Conservation (phyloP, 2,113 vertebrate species). For the Lycaon pictus region DNA sequence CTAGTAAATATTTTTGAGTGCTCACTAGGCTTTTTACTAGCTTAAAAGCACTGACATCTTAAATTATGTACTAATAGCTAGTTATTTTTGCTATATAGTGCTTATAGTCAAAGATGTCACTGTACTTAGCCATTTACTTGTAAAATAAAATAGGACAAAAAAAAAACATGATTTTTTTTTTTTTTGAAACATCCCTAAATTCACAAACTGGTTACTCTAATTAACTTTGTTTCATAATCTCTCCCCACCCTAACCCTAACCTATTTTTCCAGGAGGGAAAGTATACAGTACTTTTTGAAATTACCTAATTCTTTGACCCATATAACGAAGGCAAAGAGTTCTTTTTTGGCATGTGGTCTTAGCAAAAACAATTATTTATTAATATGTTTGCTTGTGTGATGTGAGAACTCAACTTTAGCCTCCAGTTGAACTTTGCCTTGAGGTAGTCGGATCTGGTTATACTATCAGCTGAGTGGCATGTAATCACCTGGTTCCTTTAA, state of each 20-base stretch:
- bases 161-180: neutral
- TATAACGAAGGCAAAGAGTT: neutral
- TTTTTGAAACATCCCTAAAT: neutral
- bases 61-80: neutral
- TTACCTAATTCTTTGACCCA: neutral
- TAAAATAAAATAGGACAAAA: neutral
- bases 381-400: neutral
- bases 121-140: neutral
- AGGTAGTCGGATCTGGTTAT: neutral
- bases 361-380: neutral
- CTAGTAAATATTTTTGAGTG: neutral
- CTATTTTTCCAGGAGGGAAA: neutral
- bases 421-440: neutral
- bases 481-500: neutral
- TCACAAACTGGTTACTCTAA: neutral
- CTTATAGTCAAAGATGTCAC: neutral
- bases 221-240: neutral
- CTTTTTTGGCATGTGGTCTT: neutral
- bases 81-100: neutral
- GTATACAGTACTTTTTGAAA: neutral
- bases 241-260: neutral
- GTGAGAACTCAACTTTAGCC: neutral
- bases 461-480: neutral
- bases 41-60: neutral
- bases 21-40: neutral